These are phyloP conservation scores for Panurus biarmicus DNA, from an alignment of 2,113 vertebrate genomes.

Conservation along the genomic window DNA sequence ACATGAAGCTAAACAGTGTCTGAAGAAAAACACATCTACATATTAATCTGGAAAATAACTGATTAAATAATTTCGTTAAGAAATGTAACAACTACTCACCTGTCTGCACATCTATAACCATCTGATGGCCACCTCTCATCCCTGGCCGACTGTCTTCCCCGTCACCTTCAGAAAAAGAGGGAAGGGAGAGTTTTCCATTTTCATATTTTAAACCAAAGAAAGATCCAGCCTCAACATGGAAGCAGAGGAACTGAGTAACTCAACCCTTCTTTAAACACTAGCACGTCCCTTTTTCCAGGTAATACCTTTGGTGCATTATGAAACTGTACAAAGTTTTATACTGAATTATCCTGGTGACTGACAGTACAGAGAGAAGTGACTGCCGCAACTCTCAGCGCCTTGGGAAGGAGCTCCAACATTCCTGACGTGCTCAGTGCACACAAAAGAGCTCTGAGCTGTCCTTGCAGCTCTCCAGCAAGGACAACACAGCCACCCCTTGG, in stretches of 20 bases:
- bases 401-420: not conserved
- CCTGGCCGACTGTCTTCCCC: conserved; percentile 94
- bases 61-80: not conserved
- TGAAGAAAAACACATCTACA: not conserved
- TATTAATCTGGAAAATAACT: not conserved
- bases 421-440: not conserved
- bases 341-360: not conserved
- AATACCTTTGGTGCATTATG: not conserved
- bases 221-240: not conserved
- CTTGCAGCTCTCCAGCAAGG: not conserved
- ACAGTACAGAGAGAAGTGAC: not conserved
- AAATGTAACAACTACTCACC: conserved; percentile 71
- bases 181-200: not conserved
- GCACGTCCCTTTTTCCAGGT: not conserved
- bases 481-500: not conserved
- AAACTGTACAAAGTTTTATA: not conserved
- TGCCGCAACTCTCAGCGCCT: not conserved
- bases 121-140: conserved; percentile 98
- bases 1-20: not conserved
- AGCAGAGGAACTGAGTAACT: not conserved
- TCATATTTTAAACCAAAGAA: not conserved
- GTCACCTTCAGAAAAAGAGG: conserved; percentile 74
- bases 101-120: conserved; percentile 98
- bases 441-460: not conserved
- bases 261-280: not conserved